Evolutionary conservation across 2,797 vertebrate species (phyloP).

Genomic region (Synanceia verrucosa): DNA sequence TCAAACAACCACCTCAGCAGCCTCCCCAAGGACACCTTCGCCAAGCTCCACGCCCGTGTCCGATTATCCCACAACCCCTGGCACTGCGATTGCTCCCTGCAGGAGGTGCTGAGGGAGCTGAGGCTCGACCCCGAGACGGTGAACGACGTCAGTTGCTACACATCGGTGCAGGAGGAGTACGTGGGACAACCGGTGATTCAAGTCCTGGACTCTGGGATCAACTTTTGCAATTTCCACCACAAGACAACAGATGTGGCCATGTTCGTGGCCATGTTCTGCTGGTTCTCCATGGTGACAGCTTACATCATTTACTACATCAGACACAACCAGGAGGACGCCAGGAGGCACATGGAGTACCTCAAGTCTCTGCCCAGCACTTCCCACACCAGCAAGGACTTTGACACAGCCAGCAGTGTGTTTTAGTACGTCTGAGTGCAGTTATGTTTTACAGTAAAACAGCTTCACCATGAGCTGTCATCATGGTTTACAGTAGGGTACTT

Average conservation of each 20-base stretch:
- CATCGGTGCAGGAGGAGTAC: conserved; percentile 82
- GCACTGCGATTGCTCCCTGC: conserved; percentile 93
- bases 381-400: conserved; percentile 77
- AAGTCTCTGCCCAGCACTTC: conserved; percentile 90
- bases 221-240: conserved; percentile 93
- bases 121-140: conserved; percentile 91
- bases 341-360: conserved; percentile 94
- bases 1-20: conserved; percentile 91
- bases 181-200: conserved; percentile 88
- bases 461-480: not conserved
- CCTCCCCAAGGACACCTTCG: conserved; percentile 91
- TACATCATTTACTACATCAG: conserved; percentile 93
- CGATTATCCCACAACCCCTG: conserved; percentile 92
- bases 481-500: not conserved
- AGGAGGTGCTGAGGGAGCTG: conserved; percentile 91
- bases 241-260: conserved; percentile 94
- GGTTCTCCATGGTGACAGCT: conserved; percentile 96
- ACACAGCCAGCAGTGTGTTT: conserved; percentile 81
- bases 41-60: conserved; percentile 87
- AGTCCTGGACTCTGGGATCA: conserved; percentile 90
- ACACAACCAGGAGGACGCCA: conserved; percentile 93
- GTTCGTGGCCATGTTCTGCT: conserved; percentile 97
- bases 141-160: conserved; percentile 88
- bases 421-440: conserved; percentile 38
- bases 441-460: not conserved